phyloP scores from a whole-genome alignment of 2,113 vertebrate species.

The Chloroceryle aenea region DNA sequence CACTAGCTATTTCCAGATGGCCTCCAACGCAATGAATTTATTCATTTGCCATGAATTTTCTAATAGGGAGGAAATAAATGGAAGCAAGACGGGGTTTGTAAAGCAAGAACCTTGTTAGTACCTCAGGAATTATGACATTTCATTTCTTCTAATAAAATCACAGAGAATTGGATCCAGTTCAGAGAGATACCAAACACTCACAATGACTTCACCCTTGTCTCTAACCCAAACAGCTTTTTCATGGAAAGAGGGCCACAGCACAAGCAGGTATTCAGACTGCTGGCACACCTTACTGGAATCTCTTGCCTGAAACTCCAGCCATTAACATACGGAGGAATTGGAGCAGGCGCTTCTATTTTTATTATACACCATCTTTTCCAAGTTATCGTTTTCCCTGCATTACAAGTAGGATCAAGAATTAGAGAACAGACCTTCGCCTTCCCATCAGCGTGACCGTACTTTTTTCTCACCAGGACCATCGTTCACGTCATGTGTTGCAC shows the following conservation, averaged over 20 bases:
- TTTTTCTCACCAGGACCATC: neutral
- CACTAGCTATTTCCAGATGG: constrained; percentile 25
- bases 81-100: neutral
- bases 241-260: neutral
- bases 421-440: neutral
- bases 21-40: neutral
- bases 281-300: constrained; percentile 41
- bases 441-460: neutral
- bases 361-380: neutral
- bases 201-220: constrained; percentile 30
- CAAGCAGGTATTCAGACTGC: constrained; percentile 28
- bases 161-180: neutral
- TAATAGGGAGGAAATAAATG: neutral
- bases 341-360: constrained; percentile 12
- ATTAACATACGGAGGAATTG: neutral
- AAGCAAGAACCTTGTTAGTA: neutral
- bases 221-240: constrained; percentile 37
- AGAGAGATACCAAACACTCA: neutral
- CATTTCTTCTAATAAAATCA: constrained; percentile 18
- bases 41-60: neutral
- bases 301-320: constrained; percentile 8
- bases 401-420: neutral
- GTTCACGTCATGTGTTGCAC: neutral
- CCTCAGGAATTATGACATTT: neutral
- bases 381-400: neutral